These are phyloP conservation scores for Fukomys damarensis DNA, from an alignment of 2,113 vertebrate genomes.

Conservation along the genomic window DNA sequence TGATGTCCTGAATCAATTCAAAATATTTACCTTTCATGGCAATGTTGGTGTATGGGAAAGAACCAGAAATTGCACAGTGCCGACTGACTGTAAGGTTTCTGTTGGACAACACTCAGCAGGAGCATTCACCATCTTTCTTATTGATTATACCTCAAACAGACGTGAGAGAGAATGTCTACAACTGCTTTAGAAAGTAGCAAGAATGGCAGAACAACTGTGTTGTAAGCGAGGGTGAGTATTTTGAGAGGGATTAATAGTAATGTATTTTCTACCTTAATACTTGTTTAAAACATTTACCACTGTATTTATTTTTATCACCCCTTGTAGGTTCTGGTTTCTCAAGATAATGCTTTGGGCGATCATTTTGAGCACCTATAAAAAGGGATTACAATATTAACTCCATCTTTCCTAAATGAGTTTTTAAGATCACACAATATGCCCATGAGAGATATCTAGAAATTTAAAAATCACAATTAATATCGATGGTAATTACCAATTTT, in stretches of 20 bases:
- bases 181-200: neutral
- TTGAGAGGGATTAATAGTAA: neutral
- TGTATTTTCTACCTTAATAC: neutral
- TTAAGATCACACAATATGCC: neutral
- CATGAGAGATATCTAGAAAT: neutral
- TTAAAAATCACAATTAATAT: neutral
- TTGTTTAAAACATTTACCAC: neutral
- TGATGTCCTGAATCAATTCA: neutral
- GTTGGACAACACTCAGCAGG: neutral
- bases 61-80: neutral
- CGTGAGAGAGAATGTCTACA: too few species aligned
- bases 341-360: neutral
- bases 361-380: neutral
- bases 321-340: neutral
- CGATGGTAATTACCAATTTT: conserved; percentile 44
- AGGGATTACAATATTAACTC: neutral
- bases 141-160: neutral
- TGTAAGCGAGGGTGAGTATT: neutral
- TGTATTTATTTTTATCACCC: neutral
- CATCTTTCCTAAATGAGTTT: neutral
- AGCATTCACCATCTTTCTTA: neutral
- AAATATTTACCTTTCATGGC: neutral
- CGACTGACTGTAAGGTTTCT: neutral
- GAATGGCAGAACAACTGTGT: neutral
- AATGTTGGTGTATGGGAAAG: neutral